Conservation (phyloP, 2,888 invertebrate genomes). For the Apotomis capreana region DNA sequence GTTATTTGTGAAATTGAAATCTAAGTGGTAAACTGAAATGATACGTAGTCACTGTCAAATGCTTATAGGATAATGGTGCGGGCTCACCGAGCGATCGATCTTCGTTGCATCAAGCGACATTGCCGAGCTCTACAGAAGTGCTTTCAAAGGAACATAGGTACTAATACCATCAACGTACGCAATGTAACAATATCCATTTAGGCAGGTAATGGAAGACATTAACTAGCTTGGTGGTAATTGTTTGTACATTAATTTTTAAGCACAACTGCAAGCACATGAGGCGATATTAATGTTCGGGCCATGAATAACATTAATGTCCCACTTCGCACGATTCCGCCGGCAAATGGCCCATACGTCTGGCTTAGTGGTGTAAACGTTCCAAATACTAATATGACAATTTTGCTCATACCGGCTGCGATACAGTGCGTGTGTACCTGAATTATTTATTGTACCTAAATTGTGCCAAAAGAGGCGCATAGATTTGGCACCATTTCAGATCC, state of each 20-base stretch:
- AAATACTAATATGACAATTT: constrained; percentile 77
- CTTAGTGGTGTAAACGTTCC: constrained; percentile 76
- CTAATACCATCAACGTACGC: neutral
- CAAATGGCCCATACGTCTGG: constrained; percentile 78
- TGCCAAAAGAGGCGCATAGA: constrained; percentile 21
- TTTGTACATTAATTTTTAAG: constrained; percentile 40
- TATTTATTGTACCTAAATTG: constrained; percentile 28
- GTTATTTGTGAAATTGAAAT: no score
- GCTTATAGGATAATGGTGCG: no score
- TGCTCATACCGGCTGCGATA: constrained; percentile 48
- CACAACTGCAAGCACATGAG: constrained; percentile 28
- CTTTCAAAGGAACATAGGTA: neutral
- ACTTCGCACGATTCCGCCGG: constrained; percentile 70
- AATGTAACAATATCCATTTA: neutral
- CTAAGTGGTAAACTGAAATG: no score
- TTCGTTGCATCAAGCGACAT: no score
- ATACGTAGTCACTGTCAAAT: no score
- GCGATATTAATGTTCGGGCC: constrained; percentile 65
- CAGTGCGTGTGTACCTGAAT: constrained; percentile 39
- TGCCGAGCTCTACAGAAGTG: no score
- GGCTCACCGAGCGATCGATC: no score
- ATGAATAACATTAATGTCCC: constrained; percentile 70
- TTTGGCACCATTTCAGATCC: constrained; percentile 18
- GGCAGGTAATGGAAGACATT: constrained; percentile 4
- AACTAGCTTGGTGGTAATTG: constrained; percentile 25